phyloP scores from a whole-genome alignment of 2,888 invertebrate species.

The Heliconius hortense region DNA sequence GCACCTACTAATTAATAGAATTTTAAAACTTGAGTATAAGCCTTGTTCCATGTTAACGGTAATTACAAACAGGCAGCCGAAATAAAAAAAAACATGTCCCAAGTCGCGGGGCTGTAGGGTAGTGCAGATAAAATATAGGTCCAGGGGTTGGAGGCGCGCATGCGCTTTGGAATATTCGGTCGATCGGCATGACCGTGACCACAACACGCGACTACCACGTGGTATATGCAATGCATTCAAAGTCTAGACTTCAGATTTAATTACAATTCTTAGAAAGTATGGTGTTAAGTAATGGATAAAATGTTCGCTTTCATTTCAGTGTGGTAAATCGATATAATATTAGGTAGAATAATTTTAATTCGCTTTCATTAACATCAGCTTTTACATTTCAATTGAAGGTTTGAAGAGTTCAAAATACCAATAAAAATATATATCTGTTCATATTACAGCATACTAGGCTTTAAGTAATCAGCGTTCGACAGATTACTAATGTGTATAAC shows the following conservation, averaged over 20 bases:
- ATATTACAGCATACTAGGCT: too few relatives aligned
- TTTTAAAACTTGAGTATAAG: background rate
- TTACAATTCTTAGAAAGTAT: constrained; percentile 22
- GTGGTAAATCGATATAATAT: background rate
- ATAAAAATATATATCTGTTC: too few relatives aligned
- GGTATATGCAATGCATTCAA: constrained; percentile 48
- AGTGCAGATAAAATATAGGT: constrained; percentile 40
- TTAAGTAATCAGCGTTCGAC: too few relatives aligned
- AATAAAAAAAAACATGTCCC: constrained; percentile 21
- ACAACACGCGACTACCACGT: constrained; percentile 71
- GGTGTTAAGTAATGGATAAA: constrained; percentile 6
- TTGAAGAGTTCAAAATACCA: background rate
- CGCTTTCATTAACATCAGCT: background rate
- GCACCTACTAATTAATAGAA: background rate
- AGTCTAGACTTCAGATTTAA: constrained; percentile 49
- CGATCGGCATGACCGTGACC: constrained; percentile 51
- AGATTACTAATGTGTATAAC: background rate
- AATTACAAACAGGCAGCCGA: background rate
- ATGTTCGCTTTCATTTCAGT: constrained; percentile 19
- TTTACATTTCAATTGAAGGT: background rate
- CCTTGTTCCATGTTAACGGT: background rate
- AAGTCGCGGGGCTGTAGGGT: constrained; percentile 31
- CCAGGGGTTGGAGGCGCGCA: constrained; percentile 52
- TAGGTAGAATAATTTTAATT: background rate
- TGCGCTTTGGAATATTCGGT: constrained; percentile 72